Evolutionary conservation across 2,113 vertebrate genomes (phyloP).

Genomic region (Xiphophorus hellerii): DNA sequence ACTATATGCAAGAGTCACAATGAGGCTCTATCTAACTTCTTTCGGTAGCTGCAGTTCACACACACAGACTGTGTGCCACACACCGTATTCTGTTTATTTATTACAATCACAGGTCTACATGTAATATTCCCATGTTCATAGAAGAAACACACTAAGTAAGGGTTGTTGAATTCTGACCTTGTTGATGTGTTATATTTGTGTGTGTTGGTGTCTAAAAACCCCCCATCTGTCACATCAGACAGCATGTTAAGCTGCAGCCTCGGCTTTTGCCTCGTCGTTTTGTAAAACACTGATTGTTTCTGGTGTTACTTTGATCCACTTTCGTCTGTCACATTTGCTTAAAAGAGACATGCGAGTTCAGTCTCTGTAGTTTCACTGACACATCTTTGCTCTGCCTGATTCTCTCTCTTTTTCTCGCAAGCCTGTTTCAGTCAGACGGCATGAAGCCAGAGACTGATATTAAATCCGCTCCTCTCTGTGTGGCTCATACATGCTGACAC

Average conservation of each 20-base stretch:
- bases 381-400: not conserved
- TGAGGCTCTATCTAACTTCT: not conserved
- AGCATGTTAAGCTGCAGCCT: conserved; percentile 13
- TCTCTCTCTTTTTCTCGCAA: conserved; percentile 33
- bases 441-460: conserved; percentile 32
- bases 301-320: conserved; percentile 47
- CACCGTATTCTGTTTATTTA: conserved; percentile 55
- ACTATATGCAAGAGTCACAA: not conserved
- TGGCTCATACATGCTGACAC: conserved; percentile 32
- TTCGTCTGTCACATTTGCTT: conserved; percentile 54
- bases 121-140: conserved; percentile 12
- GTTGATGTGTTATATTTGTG: not conserved
- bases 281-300: conserved; percentile 56
- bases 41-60: not conserved
- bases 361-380: conserved; percentile 45
- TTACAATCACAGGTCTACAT: conserved; percentile 31
- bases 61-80: not conserved
- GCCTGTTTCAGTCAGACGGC: conserved; percentile 25
- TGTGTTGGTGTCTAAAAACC: conserved; percentile 11
- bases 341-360: conserved; percentile 45
- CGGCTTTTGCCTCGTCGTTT: conserved; percentile 33
- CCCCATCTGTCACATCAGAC: conserved; percentile 20
- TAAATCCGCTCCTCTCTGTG: conserved; percentile 21
- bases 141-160: conserved; percentile 27
- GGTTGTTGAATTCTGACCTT: conserved; percentile 43